A percentile compares a stretch with the other conserved stretches of the same genome.
These are phyloP conservation scores for Perizoma flavofasciatum DNA, from an alignment of 2,888 invertebrate species.

Conservation along the genomic window DNA sequence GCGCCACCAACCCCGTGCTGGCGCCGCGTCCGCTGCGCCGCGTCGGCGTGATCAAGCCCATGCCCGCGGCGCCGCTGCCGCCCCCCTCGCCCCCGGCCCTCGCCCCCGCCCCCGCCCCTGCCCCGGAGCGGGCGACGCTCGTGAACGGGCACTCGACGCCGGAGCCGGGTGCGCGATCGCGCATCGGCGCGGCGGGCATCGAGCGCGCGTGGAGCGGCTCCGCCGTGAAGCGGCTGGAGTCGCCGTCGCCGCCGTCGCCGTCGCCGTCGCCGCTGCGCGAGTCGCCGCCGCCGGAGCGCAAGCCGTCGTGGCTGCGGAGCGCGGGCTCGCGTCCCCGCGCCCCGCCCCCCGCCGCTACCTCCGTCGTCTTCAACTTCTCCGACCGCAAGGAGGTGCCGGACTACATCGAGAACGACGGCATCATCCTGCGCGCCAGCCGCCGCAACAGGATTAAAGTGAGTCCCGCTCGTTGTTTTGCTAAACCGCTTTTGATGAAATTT, in stretches of 20 bases:
- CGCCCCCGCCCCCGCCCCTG: slow-evolving; percentile 40
- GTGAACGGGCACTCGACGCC: slow-evolving; percentile 63
- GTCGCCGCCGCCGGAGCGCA: slow-evolving; percentile 38
- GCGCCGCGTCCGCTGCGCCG: slow-evolving; percentile 69
- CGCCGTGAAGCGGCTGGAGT: slow-evolving; percentile 39
- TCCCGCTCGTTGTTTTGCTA: slow-evolving; percentile 12
- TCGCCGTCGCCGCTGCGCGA: slow-evolving; percentile 27
- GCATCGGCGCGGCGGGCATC: slow-evolving; percentile 61
- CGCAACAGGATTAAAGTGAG: slow-evolving; percentile 90
- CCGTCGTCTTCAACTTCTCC: slow-evolving; percentile 95
- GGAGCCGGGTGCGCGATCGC: slow-evolving; percentile 65
- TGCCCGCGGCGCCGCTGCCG: slow-evolving; percentile 57
- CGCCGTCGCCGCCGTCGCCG: slow-evolving; percentile 30
- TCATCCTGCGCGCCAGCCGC: slow-evolving; percentile 86
- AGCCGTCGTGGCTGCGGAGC: slow-evolving; percentile 25
- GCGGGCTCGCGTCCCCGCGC: slow-evolving; percentile 44
- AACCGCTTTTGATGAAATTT: too few species aligned
- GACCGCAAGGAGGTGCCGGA: slow-evolving; percentile 93
- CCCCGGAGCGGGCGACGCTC: slow-evolving; percentile 47
- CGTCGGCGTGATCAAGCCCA: slow-evolving; percentile 84
- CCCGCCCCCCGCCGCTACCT: slow-evolving; percentile 78
- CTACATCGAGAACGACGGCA: slow-evolving; percentile 95
- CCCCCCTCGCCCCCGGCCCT: slow-evolving; percentile 41
- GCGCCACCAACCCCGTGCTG: slow-evolving; percentile 69
- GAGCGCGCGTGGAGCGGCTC: slow-evolving; percentile 70